Evolutionary conservation across 2,888 invertebrate species (phyloP), one percentile per base, ranked within the genome.

Genomic region (Amphimallon solstitiale): DNA sequence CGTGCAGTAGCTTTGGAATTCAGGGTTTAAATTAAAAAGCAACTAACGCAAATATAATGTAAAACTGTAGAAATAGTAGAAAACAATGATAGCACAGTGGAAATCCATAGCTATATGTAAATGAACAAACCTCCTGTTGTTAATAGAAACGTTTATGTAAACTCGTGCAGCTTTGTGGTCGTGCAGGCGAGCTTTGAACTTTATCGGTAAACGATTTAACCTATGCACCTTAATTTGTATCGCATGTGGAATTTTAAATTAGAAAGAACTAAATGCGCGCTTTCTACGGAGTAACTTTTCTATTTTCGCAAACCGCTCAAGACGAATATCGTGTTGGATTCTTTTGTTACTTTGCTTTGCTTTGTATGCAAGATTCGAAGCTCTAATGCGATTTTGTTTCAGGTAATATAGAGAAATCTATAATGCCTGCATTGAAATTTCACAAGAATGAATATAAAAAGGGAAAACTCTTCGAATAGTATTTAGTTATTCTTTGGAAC

Each of bases 181-280:
- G 35, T 29, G 56, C 56, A 43, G 43, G n/a, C 43, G 56, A 59
- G 43, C 56, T 59, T 59, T 59, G 29, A 59, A 29, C 56, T 59
- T 59, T 59, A 59, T 59, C 45, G 56, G 56, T 43, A 59, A 59
- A 43, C 56, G 34, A 59, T 59, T 59, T 59, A 59, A 59, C 29
- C 43, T 59, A 43, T 34, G 56, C 29, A 29, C 43, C 43, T 59
- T 43, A 59, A 59, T 45, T 43, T 43, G 29, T 59, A 34, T 43
- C 43, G 56, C 34, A 43, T 59, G 43, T 43, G 23, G 43, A 59
- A 59, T 59, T 59, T 59, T 59, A 59, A 59, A 43, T 43, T 43
- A 59, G 29, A 12, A 1, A 14, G 15, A 43, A 59, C 56, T 43
- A 43, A 29, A 29, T 29, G 29, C 29, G 29, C 29, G n/a, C n/a